phyloP scores from a whole-genome alignment of 1,140 invertebrate genomes.

The Drosophila bifasciata region DNA sequence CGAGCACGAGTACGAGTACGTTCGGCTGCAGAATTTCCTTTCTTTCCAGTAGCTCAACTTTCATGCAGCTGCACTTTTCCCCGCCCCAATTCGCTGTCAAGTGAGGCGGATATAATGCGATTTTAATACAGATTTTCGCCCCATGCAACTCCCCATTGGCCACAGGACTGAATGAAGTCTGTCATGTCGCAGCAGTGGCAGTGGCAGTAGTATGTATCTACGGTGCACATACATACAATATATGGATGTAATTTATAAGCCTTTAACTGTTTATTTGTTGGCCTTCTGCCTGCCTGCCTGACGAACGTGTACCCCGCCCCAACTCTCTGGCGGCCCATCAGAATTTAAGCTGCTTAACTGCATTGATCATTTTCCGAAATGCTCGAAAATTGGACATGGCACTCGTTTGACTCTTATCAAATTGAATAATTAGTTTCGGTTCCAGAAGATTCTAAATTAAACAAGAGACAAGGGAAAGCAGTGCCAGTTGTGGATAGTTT shows the following conservation, averaged over 20 bases:
- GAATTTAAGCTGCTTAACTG: conserved; percentile 56
- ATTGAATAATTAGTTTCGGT: conserved; percentile 38
- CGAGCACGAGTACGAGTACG: conserved; percentile 31
- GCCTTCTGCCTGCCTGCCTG: background rate
- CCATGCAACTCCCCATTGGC: conserved; percentile 28
- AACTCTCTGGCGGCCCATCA: conserved; percentile 28
- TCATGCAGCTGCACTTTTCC: conserved; percentile 42
- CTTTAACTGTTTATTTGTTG: conserved; percentile 67
- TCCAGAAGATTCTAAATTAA: conserved; percentile 11
- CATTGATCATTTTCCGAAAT: conserved; percentile 36
- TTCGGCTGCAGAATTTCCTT: conserved; percentile 58
- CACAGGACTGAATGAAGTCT: conserved; percentile 26
- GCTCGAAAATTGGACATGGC: background rate
- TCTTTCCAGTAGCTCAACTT: conserved; percentile 44
- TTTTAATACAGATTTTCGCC: conserved; percentile 79
- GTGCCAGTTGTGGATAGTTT: too few relatives aligned
- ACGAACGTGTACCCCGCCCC: conserved; percentile 23
- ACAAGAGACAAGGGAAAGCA: too few relatives aligned
- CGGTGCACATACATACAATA: too few relatives aligned
- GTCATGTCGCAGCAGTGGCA: conserved; percentile 53
- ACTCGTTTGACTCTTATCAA: conserved; percentile 21
- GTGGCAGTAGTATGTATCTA: background rate
- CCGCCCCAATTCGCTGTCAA: conserved; percentile 47
- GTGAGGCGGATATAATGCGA: conserved; percentile 77
- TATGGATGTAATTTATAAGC: conserved; percentile 56